Base-by-base conservation (phyloP, 2,888 invertebrate genomes). In the Trissonchulus sp. region DNA sequence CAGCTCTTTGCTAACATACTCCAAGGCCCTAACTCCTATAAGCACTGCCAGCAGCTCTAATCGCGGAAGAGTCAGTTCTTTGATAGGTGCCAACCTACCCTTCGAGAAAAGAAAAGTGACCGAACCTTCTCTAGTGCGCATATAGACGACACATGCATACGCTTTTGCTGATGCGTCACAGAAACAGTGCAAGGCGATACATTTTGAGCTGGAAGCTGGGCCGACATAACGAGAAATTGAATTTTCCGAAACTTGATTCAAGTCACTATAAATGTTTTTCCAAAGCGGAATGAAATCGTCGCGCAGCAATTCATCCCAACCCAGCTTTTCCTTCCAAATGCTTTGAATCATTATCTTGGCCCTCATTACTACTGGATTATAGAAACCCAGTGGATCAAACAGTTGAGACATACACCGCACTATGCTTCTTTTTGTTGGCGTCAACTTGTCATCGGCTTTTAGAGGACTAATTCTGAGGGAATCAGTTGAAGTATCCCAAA, bases 71-170 rank as follows among this genome's bases (percentile, higher is more conserved):
- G 80, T 77, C 2, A 78, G 33, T 1, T 60, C 68, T 74, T 80
- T 79, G 0, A 80, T 18, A 30, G 80, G 80, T 8, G 80, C 79
- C 1, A 80, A 79, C 38, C 78, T 72, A 15, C 78, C 75, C 75
- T 80, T 80, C 1, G 76, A 33, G 36, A 75, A 73, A 2, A 79
- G 31, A 1, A 79, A 72, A 23, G 18, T 37, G 23, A 74, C 30
- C 23, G 30, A 23, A 1, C 35, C 23, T 30, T 28, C 8, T 31
- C 18, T 8, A 30, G 48, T 73, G 1, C 73, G 72, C 1, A 79
- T 30, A 71, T 80, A 80, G 18, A 79, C 72, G 28, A 69, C 73
- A 0, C 78, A 77, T 8, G 79, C 77, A 72, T 79, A 82, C 1
- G 76, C 80, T 38, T 74, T 74, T 60, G 74, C 71, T 31, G 79